These are phyloP conservation scores for Oopsacas minuta DNA, from an alignment of 37 sponge, comb jelly and placozoan species.

Conservation along the genomic window DNA sequence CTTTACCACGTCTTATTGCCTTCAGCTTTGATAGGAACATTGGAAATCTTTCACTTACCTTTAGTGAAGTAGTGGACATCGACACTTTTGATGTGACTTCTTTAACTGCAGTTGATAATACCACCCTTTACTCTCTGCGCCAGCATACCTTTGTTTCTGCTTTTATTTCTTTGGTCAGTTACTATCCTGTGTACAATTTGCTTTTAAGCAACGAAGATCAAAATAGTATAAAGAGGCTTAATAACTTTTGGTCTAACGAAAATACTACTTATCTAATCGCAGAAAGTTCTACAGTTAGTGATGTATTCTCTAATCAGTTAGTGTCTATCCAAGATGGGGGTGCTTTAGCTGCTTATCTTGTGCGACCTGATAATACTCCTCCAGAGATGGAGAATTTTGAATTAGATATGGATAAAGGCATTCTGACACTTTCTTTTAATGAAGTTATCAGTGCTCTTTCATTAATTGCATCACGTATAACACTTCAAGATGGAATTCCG, in stretches of 20 bases:
- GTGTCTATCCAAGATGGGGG: conserved; percentile 15
- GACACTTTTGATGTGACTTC: conserved; percentile 44
- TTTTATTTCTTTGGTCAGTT: background rate
- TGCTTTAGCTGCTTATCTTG: conserved; percentile 28
- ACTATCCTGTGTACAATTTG: conserved; percentile 18
- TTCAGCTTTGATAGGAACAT: conserved; percentile 42
- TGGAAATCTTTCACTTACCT: conserved; percentile 52
- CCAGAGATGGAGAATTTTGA: conserved; percentile 44
- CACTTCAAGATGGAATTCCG: conserved; percentile 21
- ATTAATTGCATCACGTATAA: conserved; percentile 30
- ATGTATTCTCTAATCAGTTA: conserved; percentile 47
- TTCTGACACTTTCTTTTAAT: conserved; percentile 39
- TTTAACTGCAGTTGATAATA: background rate
- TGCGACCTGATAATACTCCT: conserved; percentile 49
- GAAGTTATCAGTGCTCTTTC: conserved; percentile 51
- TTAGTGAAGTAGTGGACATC: conserved; percentile 57
- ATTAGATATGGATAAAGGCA: conserved; percentile 44
- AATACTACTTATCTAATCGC: conserved; percentile 44
- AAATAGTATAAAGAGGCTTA: conserved; percentile 51
- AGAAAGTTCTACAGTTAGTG: conserved; percentile 24
- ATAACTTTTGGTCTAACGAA: conserved; percentile 42
- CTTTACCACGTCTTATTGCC: conserved; percentile 33
- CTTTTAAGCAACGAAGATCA: conserved; percentile 40
- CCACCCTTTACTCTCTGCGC: background rate
- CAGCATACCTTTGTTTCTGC: background rate